Percentiles rank a stretch among this genome's conserved stretches.
phyloP scores from a whole-genome alignment of 2,797 vertebrate species.

The Oreochromis grahami region DNA sequence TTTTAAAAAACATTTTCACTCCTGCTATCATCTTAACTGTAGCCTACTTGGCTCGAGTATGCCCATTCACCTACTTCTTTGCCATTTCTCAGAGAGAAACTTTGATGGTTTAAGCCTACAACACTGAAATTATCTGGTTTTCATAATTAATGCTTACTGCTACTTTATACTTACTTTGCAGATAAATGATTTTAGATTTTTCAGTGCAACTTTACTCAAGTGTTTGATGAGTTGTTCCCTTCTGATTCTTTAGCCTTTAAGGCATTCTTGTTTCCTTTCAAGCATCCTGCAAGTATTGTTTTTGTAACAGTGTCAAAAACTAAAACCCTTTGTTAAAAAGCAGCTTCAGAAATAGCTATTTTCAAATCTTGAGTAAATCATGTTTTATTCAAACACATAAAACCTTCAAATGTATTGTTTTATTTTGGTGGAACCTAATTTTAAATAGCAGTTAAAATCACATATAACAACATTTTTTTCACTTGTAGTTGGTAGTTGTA shows the following conservation, averaged over 20 bases:
- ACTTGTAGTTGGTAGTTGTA: not conserved
- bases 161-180: too few relatives aligned
- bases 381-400: not conserved
- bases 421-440: not conserved
- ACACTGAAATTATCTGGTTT: too few relatives aligned
- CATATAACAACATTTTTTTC: not conserved
- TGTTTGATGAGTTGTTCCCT: not conserved
- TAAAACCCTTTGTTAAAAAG: not conserved
- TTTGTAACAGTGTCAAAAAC: not conserved
- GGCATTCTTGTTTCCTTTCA: not conserved
- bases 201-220: not conserved
- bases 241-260: not conserved
- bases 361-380: not conserved
- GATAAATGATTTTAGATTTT: too few relatives aligned
- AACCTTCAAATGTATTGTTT: not conserved
- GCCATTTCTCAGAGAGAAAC: not conserved
- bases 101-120: not conserved
- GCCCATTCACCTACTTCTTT: not conserved
- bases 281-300: not conserved
- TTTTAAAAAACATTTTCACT: not conserved
- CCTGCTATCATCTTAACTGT: not conserved
- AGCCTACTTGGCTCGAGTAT: not conserved
- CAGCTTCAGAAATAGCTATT: not conserved
- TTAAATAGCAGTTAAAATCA: not conserved
- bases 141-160: too few relatives aligned